Conservation (phyloP, 1,140 invertebrate species). For the Drosophila carrolli region DNA sequence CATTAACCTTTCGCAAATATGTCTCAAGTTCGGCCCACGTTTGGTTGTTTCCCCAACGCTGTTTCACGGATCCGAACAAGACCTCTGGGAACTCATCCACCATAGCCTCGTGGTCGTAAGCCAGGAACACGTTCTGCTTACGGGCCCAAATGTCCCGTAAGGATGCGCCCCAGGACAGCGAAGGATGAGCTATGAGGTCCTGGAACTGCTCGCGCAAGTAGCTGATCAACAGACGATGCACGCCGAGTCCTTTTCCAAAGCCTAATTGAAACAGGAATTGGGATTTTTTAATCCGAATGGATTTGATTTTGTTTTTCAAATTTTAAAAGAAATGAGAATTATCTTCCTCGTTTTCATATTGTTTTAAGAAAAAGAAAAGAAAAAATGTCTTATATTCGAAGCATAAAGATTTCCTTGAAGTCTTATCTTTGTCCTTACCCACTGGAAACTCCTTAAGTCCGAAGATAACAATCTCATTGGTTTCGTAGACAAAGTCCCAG, state of each 20-base stretch:
- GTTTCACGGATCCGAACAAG: slow-evolving; percentile 78
- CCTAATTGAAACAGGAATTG: slow-evolving; percentile 50
- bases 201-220: slow-evolving; percentile 85
- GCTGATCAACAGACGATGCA: slow-evolving; percentile 85
- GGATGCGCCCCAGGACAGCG: slow-evolving; percentile 85
- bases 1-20: slow-evolving; percentile 78
- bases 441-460: slow-evolving; percentile 88
- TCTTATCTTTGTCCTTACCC: slow-evolving; percentile 70
- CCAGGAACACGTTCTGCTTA: slow-evolving; percentile 86
- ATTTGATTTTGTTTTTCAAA: too few relatives aligned
- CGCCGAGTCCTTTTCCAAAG: slow-evolving; percentile 80
- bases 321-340: background rate
- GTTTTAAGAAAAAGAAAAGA: too few relatives aligned
- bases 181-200: slow-evolving; percentile 85
- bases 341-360: too few relatives aligned
- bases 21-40: slow-evolving; percentile 85
- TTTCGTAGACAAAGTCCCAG: slow-evolving; percentile 86
- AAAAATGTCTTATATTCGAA: too few relatives aligned
- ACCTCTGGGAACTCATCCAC: slow-evolving; percentile 72
- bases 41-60: slow-evolving; percentile 88
- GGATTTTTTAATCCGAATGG: background rate
- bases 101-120: slow-evolving; percentile 85
- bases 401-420: too few relatives aligned
- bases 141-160: slow-evolving; percentile 86
- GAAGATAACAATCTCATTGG: slow-evolving; percentile 88